Conservation (phyloP, 1,140 invertebrate genomes). For the Bombus superbus region DNA sequence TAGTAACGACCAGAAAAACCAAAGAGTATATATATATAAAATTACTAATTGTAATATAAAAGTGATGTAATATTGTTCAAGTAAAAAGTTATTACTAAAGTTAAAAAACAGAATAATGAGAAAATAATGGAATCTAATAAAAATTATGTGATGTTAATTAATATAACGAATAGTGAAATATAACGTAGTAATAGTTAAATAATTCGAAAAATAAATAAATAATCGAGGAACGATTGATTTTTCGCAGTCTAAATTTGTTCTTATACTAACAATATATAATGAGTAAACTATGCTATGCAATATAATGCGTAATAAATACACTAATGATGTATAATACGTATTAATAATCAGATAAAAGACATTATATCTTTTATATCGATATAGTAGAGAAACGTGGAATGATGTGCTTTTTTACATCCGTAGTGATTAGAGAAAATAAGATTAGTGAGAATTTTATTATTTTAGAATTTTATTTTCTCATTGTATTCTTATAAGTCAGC, state of each 20-base stretch:
- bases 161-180: not conserved
- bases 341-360: constrained; percentile 48
- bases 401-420: constrained; percentile 8
- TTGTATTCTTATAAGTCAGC: not conserved
- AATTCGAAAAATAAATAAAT: constrained; percentile 36
- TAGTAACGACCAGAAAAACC: not conserved
- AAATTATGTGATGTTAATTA: not conserved
- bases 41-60: constrained; percentile 6
- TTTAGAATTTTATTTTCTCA: not conserved
- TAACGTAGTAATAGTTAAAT: constrained; percentile 2
- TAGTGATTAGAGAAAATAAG: not conserved
- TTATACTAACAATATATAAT: constrained; percentile 44
- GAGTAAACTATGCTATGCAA: constrained; percentile 47
- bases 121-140: constrained; percentile 10
- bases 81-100: not conserved
- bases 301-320: constrained; percentile 47
- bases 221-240: constrained; percentile 38
- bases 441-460: constrained; percentile 18
- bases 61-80: constrained; percentile 12
- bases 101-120: not conserved
- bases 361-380: constrained; percentile 41
- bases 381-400: constrained; percentile 42
- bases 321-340: constrained; percentile 42
- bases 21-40: not conserved
- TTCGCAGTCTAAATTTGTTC: constrained; percentile 35